These are phyloP conservation scores for Bolborhynchus lineola DNA, from an alignment of 2,113 vertebrate species.

Conservation along the genomic window DNA sequence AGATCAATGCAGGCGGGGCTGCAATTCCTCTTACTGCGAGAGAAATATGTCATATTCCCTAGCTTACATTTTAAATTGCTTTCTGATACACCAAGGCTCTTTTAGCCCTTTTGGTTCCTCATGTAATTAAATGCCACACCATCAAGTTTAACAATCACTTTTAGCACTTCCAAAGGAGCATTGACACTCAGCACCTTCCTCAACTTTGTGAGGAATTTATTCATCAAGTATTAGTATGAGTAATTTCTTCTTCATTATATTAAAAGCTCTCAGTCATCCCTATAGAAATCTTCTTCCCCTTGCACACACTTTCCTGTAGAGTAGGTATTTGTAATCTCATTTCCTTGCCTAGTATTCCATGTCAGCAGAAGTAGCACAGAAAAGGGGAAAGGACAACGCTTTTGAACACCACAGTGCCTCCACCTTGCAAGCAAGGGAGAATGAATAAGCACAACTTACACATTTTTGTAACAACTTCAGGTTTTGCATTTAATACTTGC, in stretches of 20 bases:
- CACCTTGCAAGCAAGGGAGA: neutral
- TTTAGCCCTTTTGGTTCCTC: conserved; percentile 38
- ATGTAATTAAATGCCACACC: conserved; percentile 41
- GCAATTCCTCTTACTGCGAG: conserved; percentile 56
- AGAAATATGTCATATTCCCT: conserved; percentile 56
- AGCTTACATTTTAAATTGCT: conserved; percentile 58
- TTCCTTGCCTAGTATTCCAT: neutral
- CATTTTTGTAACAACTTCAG: neutral
- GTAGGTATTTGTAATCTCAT: neutral
- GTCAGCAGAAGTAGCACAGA: neutral
- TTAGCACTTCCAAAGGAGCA: conserved; percentile 41
- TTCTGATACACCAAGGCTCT: conserved; percentile 52
- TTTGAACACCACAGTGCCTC: neutral
- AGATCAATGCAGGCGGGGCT: conserved; percentile 36
- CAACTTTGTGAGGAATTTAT: conserved; percentile 31
- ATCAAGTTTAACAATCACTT: conserved; percentile 58
- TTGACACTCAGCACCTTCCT: conserved; percentile 11
- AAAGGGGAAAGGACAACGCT: neutral
- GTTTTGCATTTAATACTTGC: neutral
- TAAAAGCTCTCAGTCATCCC: neutral
- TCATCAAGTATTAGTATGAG: conserved; percentile 1
- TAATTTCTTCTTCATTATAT: conserved; percentile 25
- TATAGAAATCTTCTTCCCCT: neutral
- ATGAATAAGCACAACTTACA: neutral
- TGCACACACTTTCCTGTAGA: neutral